Evolutionary conservation across 2,888 invertebrate genomes (phyloP).

Genomic region (Microctonus aethiopoides): DNA sequence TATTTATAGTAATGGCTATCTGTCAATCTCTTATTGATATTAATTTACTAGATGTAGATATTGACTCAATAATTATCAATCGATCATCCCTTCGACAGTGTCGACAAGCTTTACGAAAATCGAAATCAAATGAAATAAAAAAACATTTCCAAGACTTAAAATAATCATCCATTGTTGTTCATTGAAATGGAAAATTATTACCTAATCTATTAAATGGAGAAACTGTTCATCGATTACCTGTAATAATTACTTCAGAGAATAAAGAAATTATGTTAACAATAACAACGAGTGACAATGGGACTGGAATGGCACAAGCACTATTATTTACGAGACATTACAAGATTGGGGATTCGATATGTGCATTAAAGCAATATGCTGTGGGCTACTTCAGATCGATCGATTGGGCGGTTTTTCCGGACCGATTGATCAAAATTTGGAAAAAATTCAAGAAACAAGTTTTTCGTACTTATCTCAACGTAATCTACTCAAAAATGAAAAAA

Average conservation of each 20-base stretch:
- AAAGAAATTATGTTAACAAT: conserved; percentile 33
- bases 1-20: conserved; percentile 18
- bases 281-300: conserved; percentile 30
- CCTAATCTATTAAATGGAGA: conserved; percentile 21
- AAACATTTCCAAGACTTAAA: conserved; percentile 28
- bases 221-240: conserved; percentile 29
- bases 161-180: conserved; percentile 24
- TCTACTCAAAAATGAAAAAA: too few relatives aligned
- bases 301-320: conserved; percentile 33
- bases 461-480: too few relatives aligned
- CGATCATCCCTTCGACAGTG: conserved; percentile 25
- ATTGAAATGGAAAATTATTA: conserved; percentile 34
- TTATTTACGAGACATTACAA: conserved; percentile 29
- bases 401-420: too few relatives aligned
- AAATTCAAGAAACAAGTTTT: too few relatives aligned
- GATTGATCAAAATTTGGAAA: too few relatives aligned
- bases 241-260: conserved; percentile 29
- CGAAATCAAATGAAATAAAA: conserved; percentile 21
- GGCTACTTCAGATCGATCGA: too few relatives aligned
- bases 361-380: conserved; percentile 32
- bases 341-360: conserved; percentile 32
- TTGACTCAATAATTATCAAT: conserved; percentile 24
- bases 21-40: too few relatives aligned
- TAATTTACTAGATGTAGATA: conserved; percentile 18
- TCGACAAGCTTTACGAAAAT: conserved; percentile 22